Conservation (phyloP, 2,888 invertebrate species). For the Siphlonurus alternatus region DNA sequence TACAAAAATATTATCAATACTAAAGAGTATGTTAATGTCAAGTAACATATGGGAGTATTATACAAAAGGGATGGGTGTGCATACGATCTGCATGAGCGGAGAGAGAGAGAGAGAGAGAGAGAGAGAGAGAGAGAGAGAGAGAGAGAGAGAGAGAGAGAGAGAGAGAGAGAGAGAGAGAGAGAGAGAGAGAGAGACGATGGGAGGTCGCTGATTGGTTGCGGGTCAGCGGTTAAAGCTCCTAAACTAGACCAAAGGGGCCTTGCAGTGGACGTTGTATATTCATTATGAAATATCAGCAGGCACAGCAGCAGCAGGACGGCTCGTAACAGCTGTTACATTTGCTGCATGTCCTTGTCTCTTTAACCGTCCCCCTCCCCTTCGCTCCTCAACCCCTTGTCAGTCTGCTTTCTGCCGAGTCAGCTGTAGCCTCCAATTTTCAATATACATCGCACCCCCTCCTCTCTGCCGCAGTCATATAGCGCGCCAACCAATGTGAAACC, state of each 20-base stretch:
- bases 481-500: too few species aligned
- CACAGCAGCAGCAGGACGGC: neutral
- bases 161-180: neutral
- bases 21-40: neutral
- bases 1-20: neutral
- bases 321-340: neutral
- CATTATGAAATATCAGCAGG: neutral
- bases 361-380: neutral
- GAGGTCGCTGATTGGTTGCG: neutral
- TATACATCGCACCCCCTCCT: neutral
- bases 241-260: neutral
- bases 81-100: neutral
- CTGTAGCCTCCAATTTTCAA: neutral
- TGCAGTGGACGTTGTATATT: neutral
- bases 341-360: neutral
- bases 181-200: neutral
- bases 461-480: neutral
- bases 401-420: neutral
- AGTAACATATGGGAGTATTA: neutral
- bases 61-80: neutral
- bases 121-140: neutral
- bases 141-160: slow-evolving; percentile 1
- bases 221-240: neutral
- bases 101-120: neutral
- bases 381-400: too few species aligned